phyloP scores from a whole-genome alignment of 2,888 invertebrate species.

The Asteroscopus sphinx region DNA sequence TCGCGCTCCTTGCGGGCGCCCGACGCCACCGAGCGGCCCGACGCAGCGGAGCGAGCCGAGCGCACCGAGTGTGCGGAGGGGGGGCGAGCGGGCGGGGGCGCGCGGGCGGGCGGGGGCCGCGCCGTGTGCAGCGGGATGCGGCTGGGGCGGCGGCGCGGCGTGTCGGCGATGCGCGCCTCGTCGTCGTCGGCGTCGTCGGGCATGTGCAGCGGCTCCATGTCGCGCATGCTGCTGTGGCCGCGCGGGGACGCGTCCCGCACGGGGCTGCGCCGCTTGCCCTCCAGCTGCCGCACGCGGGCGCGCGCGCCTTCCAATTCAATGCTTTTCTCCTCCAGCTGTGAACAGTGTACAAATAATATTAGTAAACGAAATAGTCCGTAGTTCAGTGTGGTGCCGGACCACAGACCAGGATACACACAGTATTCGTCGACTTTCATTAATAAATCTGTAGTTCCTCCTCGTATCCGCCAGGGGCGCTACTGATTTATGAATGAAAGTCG shows the following conservation, averaged over 20 bases:
- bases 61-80: slow-evolving; percentile 72
- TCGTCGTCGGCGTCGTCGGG: slow-evolving; percentile 87
- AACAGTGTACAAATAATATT: slow-evolving; percentile 25
- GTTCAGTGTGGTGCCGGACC: too few species aligned
- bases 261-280: slow-evolving; percentile 75
- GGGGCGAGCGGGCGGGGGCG: slow-evolving; percentile 66
- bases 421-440: too few species aligned
- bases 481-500: too few species aligned
- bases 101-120: slow-evolving; percentile 61
- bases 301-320: slow-evolving; percentile 95
- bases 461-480: too few species aligned
- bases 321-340: slow-evolving; percentile 94
- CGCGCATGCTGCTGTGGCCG: slow-evolving; percentile 80
- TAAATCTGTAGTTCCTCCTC: too few species aligned
- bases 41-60: too few species aligned
- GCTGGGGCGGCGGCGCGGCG: slow-evolving; percentile 90
- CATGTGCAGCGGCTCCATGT: slow-evolving; percentile 82
- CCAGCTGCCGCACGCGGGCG: slow-evolving; percentile 93
- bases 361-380: slow-evolving; percentile 4
- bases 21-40: slow-evolving; percentile 59
- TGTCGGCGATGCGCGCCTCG: slow-evolving; percentile 93
- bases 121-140: slow-evolving; percentile 71
- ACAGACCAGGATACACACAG: too few species aligned
- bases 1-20: slow-evolving; percentile 68
- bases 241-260: slow-evolving; percentile 62